Percentiles rank a stretch among this genome's conserved stretches.
Evolutionary conservation across 2,113 vertebrate species (phyloP).

Genomic region (Irena cyanogastra): DNA sequence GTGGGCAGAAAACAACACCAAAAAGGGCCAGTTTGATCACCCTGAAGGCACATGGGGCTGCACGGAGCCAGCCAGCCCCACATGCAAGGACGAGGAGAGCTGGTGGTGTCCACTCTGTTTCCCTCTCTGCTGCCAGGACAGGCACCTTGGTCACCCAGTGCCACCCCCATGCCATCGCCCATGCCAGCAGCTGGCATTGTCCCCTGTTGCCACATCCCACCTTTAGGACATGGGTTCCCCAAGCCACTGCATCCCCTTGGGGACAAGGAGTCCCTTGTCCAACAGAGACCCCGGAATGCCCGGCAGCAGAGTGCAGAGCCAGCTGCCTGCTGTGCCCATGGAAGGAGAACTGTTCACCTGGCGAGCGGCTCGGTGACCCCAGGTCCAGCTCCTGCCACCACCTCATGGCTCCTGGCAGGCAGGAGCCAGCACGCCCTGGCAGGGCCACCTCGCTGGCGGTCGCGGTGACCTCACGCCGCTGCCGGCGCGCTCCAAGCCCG

Average conservation of each 20-base stretch:
- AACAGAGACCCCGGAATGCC: accelerated
- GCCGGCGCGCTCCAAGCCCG: background rate
- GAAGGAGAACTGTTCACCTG: background rate
- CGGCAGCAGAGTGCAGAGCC: background rate
- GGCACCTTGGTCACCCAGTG: accelerated
- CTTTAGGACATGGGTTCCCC: background rate
- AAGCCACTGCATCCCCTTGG: accelerated
- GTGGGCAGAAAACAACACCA: background rate
- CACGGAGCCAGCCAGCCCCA: background rate
- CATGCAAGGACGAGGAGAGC: accelerated
- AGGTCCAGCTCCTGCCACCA: background rate
- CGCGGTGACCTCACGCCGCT: background rate
- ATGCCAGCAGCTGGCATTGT: accelerated
- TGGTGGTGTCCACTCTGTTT: background rate
- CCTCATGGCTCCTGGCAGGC: background rate
- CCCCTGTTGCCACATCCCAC: background rate
- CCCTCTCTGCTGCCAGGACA: background rate
- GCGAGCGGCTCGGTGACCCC: accelerated
- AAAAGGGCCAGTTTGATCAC: background rate
- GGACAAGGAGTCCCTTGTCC: background rate
- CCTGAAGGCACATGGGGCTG: accelerated
- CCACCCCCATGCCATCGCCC: accelerated
- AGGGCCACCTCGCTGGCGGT: background rate
- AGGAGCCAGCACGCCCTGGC: background rate
- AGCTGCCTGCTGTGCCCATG: background rate